Base-by-base conservation (phyloP, 2,113 vertebrate genomes). In the Oryzias melastigma region DNA sequence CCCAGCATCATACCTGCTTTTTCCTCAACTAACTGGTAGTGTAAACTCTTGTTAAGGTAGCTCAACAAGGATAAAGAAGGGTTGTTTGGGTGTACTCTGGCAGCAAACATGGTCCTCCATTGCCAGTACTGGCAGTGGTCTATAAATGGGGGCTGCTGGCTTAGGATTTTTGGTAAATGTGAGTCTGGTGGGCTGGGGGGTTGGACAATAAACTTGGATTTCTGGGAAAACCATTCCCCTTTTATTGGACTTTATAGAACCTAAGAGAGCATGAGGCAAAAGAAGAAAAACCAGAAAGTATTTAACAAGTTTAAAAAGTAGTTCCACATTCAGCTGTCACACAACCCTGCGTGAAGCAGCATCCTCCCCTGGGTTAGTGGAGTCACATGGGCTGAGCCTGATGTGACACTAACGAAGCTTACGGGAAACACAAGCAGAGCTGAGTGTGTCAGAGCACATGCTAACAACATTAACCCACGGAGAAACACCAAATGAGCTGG, bases 211-310 rank as follows among this genome's bases (percentile, higher is more conserved):
- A 89, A 91, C 74, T 76, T 73, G 78, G 25, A 77, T 81, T 92
- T 91, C 89, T 91, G 89, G 90, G 88, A 91, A 91, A 88, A 71
- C 70, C 81, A 90, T 88, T 88, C 44, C 8, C 69, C 80, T 91
- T 47, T 90, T 89, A 90, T 78, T 82, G 77, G 89, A 83, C 85
- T 90, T 87, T 73, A 81, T 73, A 78, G 78, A 81, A 87, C 54
- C 73, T 81, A 85, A 77, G 81, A 85, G 82, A 78, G 75, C 62
- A 65, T 57, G 41, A 73, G 76, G 80, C 71, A 75, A 84, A 77
- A 48, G 60, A 45, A 66, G 73, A 73, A 82, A 86, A 86, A 87
- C 81, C 87, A 87, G 71, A 87, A 77, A 83, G 78, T 74, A 80
- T 87, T 91, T 89, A 89, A 87, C 82, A 83, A 78, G 85, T 78